Percentiles rank a stretch among this genome's conserved stretches.
Conservation (phyloP, 2,113 vertebrate species). For the Poicephalus meyeri region DNA sequence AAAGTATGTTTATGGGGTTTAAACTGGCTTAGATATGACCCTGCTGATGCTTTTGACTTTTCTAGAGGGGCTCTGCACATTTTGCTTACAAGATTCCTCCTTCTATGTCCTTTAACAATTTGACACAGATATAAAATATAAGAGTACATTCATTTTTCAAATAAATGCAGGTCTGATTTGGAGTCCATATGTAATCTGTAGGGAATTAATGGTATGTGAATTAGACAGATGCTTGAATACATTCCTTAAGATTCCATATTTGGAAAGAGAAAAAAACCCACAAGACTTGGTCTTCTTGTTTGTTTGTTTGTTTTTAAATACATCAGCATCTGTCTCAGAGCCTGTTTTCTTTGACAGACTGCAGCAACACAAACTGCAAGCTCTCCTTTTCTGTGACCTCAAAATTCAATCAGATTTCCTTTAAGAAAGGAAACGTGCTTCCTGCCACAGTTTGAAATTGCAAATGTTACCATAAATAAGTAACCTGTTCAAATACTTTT, state of each 20-base stretch:
- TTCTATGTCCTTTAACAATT: neutral
- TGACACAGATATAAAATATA: neutral
- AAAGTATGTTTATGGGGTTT: neutral
- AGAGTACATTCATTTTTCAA: neutral
- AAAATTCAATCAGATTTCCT: neutral
- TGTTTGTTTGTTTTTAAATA: neutral
- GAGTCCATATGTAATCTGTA: neutral
- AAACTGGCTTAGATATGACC: neutral
- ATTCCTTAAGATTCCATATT: neutral
- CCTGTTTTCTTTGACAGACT: neutral
- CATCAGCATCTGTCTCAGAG: neutral
- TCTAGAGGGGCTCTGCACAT: neutral
- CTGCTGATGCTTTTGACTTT: neutral
- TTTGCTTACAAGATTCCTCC: neutral
- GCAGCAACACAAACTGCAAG: neutral
- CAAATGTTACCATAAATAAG: neutral
- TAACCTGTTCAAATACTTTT: neutral
- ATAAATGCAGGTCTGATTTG: conserved; percentile 16
- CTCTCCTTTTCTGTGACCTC: neutral
- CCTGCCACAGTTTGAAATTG: neutral
- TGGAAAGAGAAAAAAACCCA: neutral
- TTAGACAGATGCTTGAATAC: conserved; percentile 7
- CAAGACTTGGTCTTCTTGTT: neutral
- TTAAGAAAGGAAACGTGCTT: neutral
- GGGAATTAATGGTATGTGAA: conserved; percentile 9